phyloP scores from a whole-genome alignment of 2,113 vertebrate species.

The Glaucomys volans region DNA sequence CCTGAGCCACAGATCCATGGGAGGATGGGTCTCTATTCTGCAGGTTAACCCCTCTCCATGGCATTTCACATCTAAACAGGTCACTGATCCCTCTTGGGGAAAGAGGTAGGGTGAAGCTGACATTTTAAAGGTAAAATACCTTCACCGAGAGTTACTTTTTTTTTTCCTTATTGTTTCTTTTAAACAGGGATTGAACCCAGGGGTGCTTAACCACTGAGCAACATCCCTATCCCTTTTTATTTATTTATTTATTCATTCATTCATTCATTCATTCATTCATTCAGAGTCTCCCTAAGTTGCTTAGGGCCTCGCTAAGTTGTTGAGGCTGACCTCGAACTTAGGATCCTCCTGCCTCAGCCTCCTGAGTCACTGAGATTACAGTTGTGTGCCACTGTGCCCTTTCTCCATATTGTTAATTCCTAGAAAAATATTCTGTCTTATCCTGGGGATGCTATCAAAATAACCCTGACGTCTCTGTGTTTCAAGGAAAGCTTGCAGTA shows the following conservation, averaged over 20 bases:
- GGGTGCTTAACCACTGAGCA: too few relatives aligned
- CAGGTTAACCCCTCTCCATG: not conserved
- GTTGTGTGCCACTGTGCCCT: too few relatives aligned
- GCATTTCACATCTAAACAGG: not conserved
- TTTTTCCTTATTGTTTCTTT: not conserved
- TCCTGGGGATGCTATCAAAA: not conserved
- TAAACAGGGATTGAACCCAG: too few relatives aligned
- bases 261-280: too few relatives aligned
- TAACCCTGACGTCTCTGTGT: constrained; percentile 1
- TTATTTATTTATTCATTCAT: too few relatives aligned
- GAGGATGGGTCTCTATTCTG: not conserved
- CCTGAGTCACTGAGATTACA: too few relatives aligned
- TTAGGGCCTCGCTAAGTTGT: too few relatives aligned
- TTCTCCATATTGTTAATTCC: constrained; percentile 39
- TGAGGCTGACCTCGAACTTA: too few relatives aligned
- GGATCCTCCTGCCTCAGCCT: too few relatives aligned
- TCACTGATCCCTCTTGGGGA: not conserved
- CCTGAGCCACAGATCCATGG: not conserved
- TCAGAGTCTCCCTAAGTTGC: too few relatives aligned
- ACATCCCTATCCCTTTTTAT: too few relatives aligned
- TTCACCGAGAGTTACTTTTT: not conserved
- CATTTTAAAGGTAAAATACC: constrained; percentile 13
- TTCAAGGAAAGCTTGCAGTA: not conserved
- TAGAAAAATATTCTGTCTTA: constrained; percentile 4
- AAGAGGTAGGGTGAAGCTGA: not conserved